phyloP scores from a whole-genome alignment of 2,113 vertebrate genomes.

The Osmerus eperlanus region DNA sequence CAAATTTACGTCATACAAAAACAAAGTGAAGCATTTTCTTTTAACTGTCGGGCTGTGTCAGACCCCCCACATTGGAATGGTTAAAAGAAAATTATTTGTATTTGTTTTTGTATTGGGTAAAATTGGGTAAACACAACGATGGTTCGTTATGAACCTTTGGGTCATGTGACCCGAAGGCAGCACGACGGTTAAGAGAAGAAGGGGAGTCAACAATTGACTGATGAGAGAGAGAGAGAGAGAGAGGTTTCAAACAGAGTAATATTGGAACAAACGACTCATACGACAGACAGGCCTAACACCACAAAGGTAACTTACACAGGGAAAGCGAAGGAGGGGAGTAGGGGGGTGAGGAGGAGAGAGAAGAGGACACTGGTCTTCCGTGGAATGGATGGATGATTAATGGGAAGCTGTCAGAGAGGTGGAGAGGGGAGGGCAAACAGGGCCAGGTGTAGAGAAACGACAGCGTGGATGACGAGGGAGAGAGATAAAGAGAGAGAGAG shows the following conservation, averaged over 20 bases:
- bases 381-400: constrained; percentile 67
- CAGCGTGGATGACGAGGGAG: constrained; percentile 21
- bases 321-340: background rate
- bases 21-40: too few species aligned
- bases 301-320: background rate
- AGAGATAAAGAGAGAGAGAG: constrained; percentile 27
- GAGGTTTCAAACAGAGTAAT: background rate
- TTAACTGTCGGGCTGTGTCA: too few species aligned
- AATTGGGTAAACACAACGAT: too few species aligned
- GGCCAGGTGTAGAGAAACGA: constrained; percentile 23
- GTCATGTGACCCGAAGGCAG: too few species aligned
- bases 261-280: background rate
- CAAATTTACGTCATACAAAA: too few species aligned
- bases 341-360: constrained; percentile 41
- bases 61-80: too few species aligned
- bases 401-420: constrained; percentile 66
- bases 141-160: too few species aligned
- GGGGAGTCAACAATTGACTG: too few species aligned
- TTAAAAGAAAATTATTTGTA: too few species aligned
- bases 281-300: background rate
- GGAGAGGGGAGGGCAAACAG: constrained; percentile 52
- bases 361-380: constrained; percentile 48
- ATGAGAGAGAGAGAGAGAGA: too few species aligned
- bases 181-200: too few species aligned
- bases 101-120: too few species aligned